Evolutionary conservation across 2,888 invertebrate genomes (phyloP), one percentile per base, ranked within the genome.

Genomic region (Drosophila infuscata): DNA sequence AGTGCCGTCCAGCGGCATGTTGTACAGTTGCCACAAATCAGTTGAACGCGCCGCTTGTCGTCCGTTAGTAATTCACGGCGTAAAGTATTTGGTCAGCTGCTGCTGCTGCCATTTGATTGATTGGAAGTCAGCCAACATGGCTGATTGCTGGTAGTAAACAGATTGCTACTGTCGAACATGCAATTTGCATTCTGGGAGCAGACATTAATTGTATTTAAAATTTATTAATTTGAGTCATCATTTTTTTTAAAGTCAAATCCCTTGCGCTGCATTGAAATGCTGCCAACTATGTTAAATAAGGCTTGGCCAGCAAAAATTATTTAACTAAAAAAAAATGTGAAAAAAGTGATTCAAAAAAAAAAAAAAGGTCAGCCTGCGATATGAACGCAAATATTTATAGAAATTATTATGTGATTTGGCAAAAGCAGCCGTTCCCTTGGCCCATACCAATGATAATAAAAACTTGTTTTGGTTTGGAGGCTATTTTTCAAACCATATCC

Each of bases 351-450:
- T 7, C 12, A 25, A 29, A 25, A 7, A 25, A 29, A 7, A 25
- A 29, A 29, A 38, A 41, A 41, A 2, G 5, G n/a, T 32, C 20
- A 32, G 64, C 41, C 77, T 57, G 66, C 52, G 51, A 65, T 79
- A 87, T 83, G 75, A 83, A 78, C 75, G 87, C 87, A 87, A 86
- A 87, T 86, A 81, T 83, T 83, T 83, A 81, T 79, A 83, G 73
- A 83, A 87, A 83, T 87, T 83, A 83, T 83, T 75, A 83, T 87
- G 72, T 87, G 84, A 83, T 87, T 83, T 78, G 70, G 63, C 48
- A 54, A 38, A 49, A 41, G 48, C 52, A 48, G 11, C 25, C 48
- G 17, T 29, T 29, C 43, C 36, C 8, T 36, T 20, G n/a, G 29
- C 3, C 33, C 3, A 3, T 41, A 11, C 36, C 33, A 36, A n/a